Evolutionary conservation across 64 coral and sea anemone genomes (phyloP), one percentile per base, ranked within the genome.

Genomic region (Acropora tenuis): DNA sequence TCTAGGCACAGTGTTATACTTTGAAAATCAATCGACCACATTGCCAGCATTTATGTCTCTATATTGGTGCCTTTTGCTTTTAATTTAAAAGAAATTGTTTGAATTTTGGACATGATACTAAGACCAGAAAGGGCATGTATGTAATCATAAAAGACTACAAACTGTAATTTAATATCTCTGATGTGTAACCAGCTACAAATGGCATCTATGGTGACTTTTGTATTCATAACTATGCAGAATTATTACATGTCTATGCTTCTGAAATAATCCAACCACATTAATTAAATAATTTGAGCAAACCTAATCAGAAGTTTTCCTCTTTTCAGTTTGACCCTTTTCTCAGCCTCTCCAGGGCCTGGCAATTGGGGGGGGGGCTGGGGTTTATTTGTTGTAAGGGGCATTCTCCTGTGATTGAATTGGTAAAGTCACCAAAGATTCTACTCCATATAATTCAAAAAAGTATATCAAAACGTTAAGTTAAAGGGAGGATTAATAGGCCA

Each of bases 1-100:
- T 90, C 88, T 81, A 90, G 47, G 73, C 15, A 79, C 73, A 89
- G 46, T 41, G 30, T 41, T 30, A 73, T 73, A 30, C 69, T 73
- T 73, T 73, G 69, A 73, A 73, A 73, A 73, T 73, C 69, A 30
- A 41, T 73, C 41, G 69, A 73, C 69, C 69, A 73, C 69, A 73
- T 63, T 63, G 59, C 59, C 8, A 73, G 69, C 69, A 19, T 73
- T 41, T 1, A 73, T 73, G 69, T 73, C 69, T 63, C 59, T 63
- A 63, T 63, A 63, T 63, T 63, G 8, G 69, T 19, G 69, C 69
- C 69, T 73, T 41, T 73, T 73, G 58, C 6, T 73, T 73, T 72
- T n/a, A 13, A 68, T 19, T 72, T 72, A 63, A 63, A 63, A 63
- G 59, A 63, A 63, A 63, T 63, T 63, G 59, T 63, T 63, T 63